A percentile compares a stretch with the other conserved stretches of the same genome.
These are phyloP conservation scores for Thysanoteuthis rhombus DNA, from an alignment of 2,888 invertebrate genomes.

Conservation along the genomic window DNA sequence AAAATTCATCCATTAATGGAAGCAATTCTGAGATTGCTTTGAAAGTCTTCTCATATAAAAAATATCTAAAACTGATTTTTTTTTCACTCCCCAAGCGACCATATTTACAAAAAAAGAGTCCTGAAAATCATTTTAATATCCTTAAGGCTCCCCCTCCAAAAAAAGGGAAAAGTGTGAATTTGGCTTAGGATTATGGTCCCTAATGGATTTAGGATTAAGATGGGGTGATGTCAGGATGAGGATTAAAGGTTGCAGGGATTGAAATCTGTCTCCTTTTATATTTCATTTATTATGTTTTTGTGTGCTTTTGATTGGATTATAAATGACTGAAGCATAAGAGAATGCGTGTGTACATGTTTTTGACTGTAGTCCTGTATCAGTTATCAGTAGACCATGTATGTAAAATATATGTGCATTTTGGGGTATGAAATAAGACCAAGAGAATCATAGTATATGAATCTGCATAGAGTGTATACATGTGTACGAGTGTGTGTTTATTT, in stretches of 20 bases:
- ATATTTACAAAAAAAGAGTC: too few species aligned
- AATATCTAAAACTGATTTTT: neutral
- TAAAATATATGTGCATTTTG: too few species aligned
- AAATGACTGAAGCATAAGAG: neutral
- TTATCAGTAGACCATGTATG: too few species aligned
- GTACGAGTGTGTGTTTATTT: too few species aligned
- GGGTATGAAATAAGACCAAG: too few species aligned
- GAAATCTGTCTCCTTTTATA: neutral
- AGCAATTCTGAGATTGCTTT: neutral
- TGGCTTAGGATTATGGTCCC: neutral
- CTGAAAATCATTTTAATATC: too few species aligned
- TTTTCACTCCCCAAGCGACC: too few species aligned
- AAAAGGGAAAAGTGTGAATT: neutral
- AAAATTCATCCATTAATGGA: neutral
- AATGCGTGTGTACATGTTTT: neutral
- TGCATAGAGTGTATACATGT: too few species aligned
- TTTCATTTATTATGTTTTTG: neutral
- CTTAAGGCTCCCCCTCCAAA: too few species aligned
- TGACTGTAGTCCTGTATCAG: too few species aligned
- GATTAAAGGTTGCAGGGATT: neutral
- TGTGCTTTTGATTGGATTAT: neutral
- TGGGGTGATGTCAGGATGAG: conserved; percentile 12
- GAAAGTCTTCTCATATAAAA: neutral
- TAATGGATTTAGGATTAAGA: neutral
- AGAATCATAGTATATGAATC: too few species aligned